These are phyloP conservation scores for Phalacrocorax brasilianus DNA, from an alignment of 2,113 vertebrate species.

Conservation along the genomic window DNA sequence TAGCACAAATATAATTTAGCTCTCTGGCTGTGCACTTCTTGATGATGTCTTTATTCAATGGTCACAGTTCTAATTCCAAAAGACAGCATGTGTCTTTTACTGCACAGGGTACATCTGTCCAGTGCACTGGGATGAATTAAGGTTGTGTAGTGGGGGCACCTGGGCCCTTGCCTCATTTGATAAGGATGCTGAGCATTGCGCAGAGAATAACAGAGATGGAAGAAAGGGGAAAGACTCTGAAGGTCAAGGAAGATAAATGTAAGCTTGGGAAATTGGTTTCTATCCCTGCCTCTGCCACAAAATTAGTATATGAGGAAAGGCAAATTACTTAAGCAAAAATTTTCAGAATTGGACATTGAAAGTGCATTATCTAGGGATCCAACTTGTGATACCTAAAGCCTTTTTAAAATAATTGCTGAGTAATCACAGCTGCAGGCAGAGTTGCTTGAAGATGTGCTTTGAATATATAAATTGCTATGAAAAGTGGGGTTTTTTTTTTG, in stretches of 20 bases:
- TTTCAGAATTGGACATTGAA: background rate
- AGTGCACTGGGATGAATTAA: background rate
- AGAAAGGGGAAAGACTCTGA: background rate
- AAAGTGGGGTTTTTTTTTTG: background rate
- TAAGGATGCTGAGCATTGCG: background rate
- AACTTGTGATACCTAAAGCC: background rate
- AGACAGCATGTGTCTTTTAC: background rate
- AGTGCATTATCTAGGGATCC: background rate
- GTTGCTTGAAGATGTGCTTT: background rate
- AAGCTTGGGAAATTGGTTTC: background rate
- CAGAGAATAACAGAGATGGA: background rate
- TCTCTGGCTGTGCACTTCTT: background rate
- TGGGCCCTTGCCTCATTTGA: background rate
- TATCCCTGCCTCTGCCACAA: background rate
- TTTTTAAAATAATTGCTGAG: constrained; percentile 43
- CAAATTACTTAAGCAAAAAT: background rate
- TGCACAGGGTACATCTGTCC: background rate
- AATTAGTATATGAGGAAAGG: background rate
- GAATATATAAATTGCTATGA: constrained; percentile 1
- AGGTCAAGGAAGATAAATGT: background rate
- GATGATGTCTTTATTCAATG: background rate
- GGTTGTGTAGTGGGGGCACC: rapidly evolving
- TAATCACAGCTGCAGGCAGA: constrained; percentile 16
- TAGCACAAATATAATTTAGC: background rate
- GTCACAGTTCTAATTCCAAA: background rate